Evolutionary conservation across 2,888 invertebrate species (phyloP), one percentile per base, ranked within the genome.

Genomic region (Xanthorhoe spadicearia): DNA sequence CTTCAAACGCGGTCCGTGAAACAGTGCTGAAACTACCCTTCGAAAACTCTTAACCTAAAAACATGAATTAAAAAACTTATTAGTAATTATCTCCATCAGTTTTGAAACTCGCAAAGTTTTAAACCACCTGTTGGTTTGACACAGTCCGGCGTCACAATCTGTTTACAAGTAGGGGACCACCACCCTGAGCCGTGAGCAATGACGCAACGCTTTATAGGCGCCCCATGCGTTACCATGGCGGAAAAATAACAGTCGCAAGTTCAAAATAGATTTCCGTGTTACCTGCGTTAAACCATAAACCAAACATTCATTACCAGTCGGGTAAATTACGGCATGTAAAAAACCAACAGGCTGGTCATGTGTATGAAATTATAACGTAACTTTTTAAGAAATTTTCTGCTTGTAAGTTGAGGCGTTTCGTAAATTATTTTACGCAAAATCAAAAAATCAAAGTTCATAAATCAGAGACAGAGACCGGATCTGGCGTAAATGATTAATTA

Each of bases 221-320:
- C 85, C 85, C 84, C 83, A 73, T 81, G 85, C 87, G 88, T 89
- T 88, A 89, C 89, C 83, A 87, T 87, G 89, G 85, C 87, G 88
- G 92, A 90, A 91, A 90, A 92, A 90, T 88, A 90, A 90, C 87
- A 85, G 78, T 82, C 80, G 74, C 74, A 65, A 68, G 77, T 83
- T 88, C 84, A 85, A 92, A 90, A 93, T 92, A 91, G 90, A 89
- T 87, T 89, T 88, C 86, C 87, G 83, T 82, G 84, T 86, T 88
- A 86, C 85, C 84, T 85, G 83, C 77, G 81, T 76, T 65, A 63
- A 73, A 66, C 77, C 76, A 82, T 65, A 68, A 71, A 58, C 75
- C 75, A 83, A 83, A 83, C 83, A 85, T 78, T 80, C 74, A 82
- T 83, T 84, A 82, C 78, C 70, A 77, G 72, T 74, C 69, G 68